Conservation (phyloP, 2,797 vertebrate species). For the Hipposideros larvatus region DNA sequence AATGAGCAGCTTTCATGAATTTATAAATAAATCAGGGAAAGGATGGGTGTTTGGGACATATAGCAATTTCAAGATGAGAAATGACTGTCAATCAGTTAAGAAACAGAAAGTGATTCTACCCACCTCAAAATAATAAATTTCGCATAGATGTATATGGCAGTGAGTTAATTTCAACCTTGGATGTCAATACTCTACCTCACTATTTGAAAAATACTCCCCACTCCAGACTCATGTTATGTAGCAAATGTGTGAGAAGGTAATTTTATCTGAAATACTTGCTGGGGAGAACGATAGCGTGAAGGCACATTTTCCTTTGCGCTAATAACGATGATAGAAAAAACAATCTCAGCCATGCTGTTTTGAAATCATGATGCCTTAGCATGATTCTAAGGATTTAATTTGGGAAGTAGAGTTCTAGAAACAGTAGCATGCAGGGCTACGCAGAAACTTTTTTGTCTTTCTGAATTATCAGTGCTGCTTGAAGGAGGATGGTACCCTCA, state of each 20-base stretch:
- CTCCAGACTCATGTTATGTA: background rate
- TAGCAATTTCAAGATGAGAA: background rate
- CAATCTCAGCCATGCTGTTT: background rate
- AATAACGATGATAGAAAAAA: background rate
- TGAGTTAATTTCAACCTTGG: background rate
- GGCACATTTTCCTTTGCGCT: background rate
- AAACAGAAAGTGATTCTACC: conserved; percentile 28
- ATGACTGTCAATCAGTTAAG: background rate
- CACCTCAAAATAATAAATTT: conserved; percentile 30
- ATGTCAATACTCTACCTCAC: conserved; percentile 11
- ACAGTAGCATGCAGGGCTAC: background rate
- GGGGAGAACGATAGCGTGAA: conserved; percentile 12
- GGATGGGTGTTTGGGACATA: background rate
- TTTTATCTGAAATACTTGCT: conserved; percentile 48
- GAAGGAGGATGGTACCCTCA: background rate
- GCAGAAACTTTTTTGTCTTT: background rate
- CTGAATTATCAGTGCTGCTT: background rate
- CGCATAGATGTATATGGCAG: background rate
- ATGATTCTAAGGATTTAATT: background rate
- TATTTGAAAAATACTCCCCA: conserved; percentile 10
- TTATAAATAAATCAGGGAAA: background rate
- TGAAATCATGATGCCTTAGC: conserved; percentile 55
- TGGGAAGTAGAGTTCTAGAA: background rate
- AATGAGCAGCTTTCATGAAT: background rate
- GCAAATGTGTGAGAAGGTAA: background rate